Base-by-base conservation (phyloP, 2,888 invertebrate species). In the Polymixis flavicincta region DNA sequence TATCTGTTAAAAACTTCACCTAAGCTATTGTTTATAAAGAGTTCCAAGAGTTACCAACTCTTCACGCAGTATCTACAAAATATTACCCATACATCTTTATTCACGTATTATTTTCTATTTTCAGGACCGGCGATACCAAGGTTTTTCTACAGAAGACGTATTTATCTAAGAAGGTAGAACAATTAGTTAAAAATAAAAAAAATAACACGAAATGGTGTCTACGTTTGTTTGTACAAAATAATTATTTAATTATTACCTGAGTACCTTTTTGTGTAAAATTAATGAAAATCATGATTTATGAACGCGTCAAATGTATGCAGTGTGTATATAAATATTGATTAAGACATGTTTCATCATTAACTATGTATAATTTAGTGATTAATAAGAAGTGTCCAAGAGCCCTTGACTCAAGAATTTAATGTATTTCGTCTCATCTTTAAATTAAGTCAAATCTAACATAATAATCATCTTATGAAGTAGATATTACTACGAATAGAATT, bases 51-150 rank as follows among this genome's bases (percentile, higher is more conserved):
- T 0, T 50, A n/a, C n/a, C n/a, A n/a, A 7, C 19, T 32, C 32
- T 32, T 32, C 32, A 32, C 32, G 32, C 32, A 32, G 32, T 32
- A 32, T 2, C 32, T 32, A 32, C 32, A 32, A 32, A 42, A 2
- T 4, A 32, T 22, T 13, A 25, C 1, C n/a, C 1, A 9, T 37
- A 37, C 1, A 28, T 17, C 4, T 37, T 55, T 28, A 52, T 28
- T 72, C 2, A 66, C 2, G 0, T 54, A 8, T 57, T 19, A 9
- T 74, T 81, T 80, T 83, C 50, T 71, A 9, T 64, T 91, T 92
- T 71, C 92, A 92, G 92, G 92, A 11, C 90, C 89, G 0, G 90
- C 89, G 42, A 78, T 89, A 82, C 90, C 92, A n/a, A 85, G 92
- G 73, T 91, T 89, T 82, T 90, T 87, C 86, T 91, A 91, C 86